Base-by-base conservation (phyloP, 1,140 invertebrate genomes). In the Conus betulinus region DNA sequence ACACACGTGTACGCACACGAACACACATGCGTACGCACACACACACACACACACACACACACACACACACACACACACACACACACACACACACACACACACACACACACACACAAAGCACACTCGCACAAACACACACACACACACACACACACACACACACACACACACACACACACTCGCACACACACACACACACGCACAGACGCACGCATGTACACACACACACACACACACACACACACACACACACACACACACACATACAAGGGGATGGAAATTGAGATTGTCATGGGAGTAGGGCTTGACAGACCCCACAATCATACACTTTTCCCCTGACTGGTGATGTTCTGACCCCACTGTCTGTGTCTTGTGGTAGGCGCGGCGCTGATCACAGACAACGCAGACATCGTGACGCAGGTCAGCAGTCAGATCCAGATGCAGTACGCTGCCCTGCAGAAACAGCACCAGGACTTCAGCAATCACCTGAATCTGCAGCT, bases 381-480 rank as follows among this genome's bases (percentile, higher is more conserved):
- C n/a, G 97, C 97, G 63, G 97, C 97, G 94, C 95, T 99, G 87
- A 97, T 98, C 86, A 96, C 97, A 25, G 97, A 97, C 85, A 97
- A 98, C 96, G 97, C 97, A 0, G 96, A 96, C 83, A 96, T 97
- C 84, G 97, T 99, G 52, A 96, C 97, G 13, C 96, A 97, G 85
- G 97, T 98, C 57, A 97, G 97, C 3, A 96, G 97, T 88, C 96
- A 97, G 53, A 97, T 97, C 13, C 94, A 95, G 85, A 81, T 92
- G 53, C 94, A 95, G 25, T 98, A 98, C 92, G 97, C 97, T 90
- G 97, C 96, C 94, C 97, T 97, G 84, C 97, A 99, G 95, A 97
- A 97, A 74, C 98, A 99, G 93, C 98, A 99, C 96, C 97, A 99
- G 95, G 97, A 98, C 8, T 99, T 99, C 95, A 97, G 98, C 10